A percentile compares a stretch with the other conserved stretches of the same genome.
Evolutionary conservation across 2,888 invertebrate species (phyloP).

Genomic region (Orchesellides sinensis): DNA sequence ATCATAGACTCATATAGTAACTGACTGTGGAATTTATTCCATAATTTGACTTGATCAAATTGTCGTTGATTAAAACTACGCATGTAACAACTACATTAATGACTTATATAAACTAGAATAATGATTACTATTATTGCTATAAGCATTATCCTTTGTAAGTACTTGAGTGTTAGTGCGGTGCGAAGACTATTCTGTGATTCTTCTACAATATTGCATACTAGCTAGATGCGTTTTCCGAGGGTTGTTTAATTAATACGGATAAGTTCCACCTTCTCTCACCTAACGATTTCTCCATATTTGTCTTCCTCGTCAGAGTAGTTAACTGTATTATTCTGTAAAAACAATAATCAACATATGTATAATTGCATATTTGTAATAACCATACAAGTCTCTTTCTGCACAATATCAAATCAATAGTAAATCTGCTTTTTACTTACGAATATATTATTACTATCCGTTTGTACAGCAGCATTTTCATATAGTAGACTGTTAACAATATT

Average conservation of each 20-base stretch:
- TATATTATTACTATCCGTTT: slow-evolving; percentile 68
- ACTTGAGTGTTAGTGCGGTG: no score
- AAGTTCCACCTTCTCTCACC: slow-evolving; percentile 49
- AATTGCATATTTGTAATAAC: neutral
- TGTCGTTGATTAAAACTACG: no score
- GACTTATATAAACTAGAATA: no score
- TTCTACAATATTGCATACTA: slow-evolving; percentile 1
- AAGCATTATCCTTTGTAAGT: no score
- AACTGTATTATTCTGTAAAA: slow-evolving; percentile 58
- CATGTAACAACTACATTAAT: no score
- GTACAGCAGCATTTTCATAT: slow-evolving; percentile 68
- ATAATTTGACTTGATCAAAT: no score
- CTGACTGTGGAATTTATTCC: no score
- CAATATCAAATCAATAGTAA: no score
- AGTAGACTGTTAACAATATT: slow-evolving; percentile 15
- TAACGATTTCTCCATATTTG: slow-evolving; percentile 70
- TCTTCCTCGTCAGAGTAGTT: slow-evolving; percentile 68
- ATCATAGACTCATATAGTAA: no score
- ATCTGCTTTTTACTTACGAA: no score
- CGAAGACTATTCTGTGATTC: neutral
- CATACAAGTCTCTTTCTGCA: neutral
- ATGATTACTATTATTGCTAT: no score
- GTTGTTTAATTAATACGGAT: neutral
- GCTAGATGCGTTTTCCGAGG: slow-evolving; percentile 10
- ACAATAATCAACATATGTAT: no score